These are phyloP conservation scores for Jacana jacana DNA, from an alignment of 2,113 vertebrate species.

Conservation along the genomic window DNA sequence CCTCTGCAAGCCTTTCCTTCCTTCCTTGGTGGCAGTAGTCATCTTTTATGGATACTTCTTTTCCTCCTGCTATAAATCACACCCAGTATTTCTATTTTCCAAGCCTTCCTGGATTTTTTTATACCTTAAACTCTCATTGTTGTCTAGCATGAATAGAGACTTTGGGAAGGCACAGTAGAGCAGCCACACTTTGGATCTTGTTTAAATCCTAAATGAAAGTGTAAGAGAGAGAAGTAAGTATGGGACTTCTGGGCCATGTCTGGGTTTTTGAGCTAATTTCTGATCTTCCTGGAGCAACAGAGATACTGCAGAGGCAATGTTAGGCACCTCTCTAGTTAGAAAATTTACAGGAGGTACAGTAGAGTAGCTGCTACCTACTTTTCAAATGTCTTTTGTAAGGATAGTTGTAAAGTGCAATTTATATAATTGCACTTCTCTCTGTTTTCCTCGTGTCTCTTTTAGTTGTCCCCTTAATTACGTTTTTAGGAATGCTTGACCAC, in stretches of 20 bases:
- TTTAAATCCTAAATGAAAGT: not conserved
- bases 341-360: not conserved
- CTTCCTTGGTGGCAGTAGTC: not conserved
- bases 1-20: not conserved
- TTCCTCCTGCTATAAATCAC: not conserved
- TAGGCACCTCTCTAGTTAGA: not conserved
- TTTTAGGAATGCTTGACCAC: constrained; percentile 6
- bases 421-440: not conserved
- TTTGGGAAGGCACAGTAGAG: not conserved
- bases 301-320: not conserved
- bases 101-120: not conserved
- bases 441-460: not conserved
- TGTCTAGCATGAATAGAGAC: not conserved
- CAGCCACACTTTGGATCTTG: not conserved
- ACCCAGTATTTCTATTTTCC: not conserved
- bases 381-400: not conserved
- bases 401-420: not conserved
- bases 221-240: not conserved
- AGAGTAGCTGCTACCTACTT: not conserved
- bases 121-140: not conserved
- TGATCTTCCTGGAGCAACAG: not conserved
- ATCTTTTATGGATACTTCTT: not conserved
- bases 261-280: not conserved
- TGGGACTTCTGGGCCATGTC: not conserved
- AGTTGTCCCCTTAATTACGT: not conserved